Evolutionary conservation across 2,113 vertebrate species (phyloP).

Genomic region (Xiphophorus maculatus): DNA sequence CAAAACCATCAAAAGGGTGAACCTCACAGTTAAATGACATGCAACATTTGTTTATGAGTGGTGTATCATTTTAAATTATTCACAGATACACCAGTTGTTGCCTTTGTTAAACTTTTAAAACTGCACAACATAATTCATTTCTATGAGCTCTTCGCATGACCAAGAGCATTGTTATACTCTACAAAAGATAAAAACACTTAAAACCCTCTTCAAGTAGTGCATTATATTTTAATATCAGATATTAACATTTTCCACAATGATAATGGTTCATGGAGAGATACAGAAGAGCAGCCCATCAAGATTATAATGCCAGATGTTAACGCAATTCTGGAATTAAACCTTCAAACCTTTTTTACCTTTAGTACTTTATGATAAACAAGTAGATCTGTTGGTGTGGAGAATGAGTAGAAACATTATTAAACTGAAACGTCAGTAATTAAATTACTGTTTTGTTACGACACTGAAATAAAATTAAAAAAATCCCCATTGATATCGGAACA

Average conservation of each 20-base stretch:
- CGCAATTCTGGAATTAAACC: neutral
- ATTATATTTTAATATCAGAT: neutral
- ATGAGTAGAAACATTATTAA: neutral
- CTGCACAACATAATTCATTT: neutral
- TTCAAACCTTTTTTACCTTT: neutral
- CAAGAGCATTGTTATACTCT: neutral
- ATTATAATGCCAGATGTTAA: constrained; percentile 25
- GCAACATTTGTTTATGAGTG: neutral
- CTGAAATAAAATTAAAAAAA: neutral
- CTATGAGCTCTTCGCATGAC: neutral
- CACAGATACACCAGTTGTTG: neutral
- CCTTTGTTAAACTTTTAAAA: neutral
- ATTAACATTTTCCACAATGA: constrained; percentile 27
- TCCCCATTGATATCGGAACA: neutral
- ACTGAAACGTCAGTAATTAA: neutral
- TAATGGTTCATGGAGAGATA: neutral
- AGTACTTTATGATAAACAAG: neutral
- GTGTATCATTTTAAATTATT: too few relatives aligned
- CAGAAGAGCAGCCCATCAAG: constrained; percentile 11
- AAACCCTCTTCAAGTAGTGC: neutral
- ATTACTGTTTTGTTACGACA: neutral
- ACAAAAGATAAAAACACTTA: neutral
- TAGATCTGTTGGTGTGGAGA: neutral
- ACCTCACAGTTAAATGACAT: neutral
- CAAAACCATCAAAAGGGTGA: neutral